Evolutionary conservation across 1,140 invertebrate species (phyloP).

Genomic region (Kradibia gibbosae): DNA sequence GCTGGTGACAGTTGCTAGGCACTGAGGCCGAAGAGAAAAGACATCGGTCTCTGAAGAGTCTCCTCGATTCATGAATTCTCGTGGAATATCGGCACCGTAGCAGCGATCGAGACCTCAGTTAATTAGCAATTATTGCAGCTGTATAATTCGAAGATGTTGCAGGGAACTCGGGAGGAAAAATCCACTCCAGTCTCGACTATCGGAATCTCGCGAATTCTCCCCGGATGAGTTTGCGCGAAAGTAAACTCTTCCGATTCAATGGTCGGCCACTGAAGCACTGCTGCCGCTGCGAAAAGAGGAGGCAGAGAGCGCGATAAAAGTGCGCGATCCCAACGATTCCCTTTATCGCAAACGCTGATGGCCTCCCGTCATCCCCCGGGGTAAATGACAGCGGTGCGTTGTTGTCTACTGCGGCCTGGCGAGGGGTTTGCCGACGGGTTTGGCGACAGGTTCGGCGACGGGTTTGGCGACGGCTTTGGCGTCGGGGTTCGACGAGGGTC

Average conservation of each 20-base stretch:
- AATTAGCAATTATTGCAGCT: slow-evolving; percentile 10
- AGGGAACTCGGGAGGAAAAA: neutral
- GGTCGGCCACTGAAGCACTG: neutral
- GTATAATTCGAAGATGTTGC: neutral
- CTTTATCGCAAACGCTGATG: slow-evolving; percentile 27
- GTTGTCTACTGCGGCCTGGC: no score
- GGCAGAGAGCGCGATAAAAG: neutral
- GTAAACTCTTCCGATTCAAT: neutral
- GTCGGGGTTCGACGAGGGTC: neutral
- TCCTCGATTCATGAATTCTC: neutral
- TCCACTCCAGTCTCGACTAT: neutral
- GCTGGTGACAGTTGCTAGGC: no score
- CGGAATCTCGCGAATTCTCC: neutral
- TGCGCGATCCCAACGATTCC: slow-evolving; percentile 9
- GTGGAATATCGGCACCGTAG: neutral
- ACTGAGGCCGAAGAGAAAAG: neutral
- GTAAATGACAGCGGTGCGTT: no score
- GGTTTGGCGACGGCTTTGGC: neutral
- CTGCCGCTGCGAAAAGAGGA: neutral
- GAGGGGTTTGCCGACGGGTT: no score
- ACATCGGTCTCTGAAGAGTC: neutral
- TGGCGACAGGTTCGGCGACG: no score
- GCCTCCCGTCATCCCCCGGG: neutral
- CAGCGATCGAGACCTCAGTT: neutral
- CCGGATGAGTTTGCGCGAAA: neutral